Evolutionary conservation across 2,888 invertebrate genomes (phyloP).

Genomic region (Uloborus plumipes): DNA sequence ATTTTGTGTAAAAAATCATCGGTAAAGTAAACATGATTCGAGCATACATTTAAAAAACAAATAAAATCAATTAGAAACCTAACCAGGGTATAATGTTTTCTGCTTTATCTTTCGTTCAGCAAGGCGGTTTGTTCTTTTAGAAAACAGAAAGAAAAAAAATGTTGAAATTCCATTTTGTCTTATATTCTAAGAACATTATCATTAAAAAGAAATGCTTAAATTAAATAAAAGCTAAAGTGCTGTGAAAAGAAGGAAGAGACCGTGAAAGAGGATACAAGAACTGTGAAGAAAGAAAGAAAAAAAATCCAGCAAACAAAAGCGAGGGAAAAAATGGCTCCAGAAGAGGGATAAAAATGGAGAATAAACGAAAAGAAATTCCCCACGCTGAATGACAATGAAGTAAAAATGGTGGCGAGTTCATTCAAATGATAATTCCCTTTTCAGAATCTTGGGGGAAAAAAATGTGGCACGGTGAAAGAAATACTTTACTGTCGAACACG

Average conservation of each 20-base stretch:
- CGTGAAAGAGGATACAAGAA: neutral
- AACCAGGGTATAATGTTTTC: no score
- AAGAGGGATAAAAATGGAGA: constrained; percentile 19
- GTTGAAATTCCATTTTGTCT: no score
- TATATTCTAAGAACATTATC: no score
- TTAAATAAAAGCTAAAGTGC: constrained; percentile 38
- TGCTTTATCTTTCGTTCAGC: no score
- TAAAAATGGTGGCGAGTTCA: constrained; percentile 57
- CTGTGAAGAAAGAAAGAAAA: neutral
- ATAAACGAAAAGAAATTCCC: constrained; percentile 31
- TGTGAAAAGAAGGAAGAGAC: constrained; percentile 29
- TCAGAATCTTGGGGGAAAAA: constrained; percentile 9
- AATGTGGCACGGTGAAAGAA: constrained; percentile 30
- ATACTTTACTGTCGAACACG: constrained; percentile 10
- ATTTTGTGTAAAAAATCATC: no score
- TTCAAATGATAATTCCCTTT: constrained; percentile 55
- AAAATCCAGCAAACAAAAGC: constrained; percentile 48
- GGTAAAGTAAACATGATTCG: no score
- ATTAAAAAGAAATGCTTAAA: constrained; percentile 32
- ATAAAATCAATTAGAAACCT: no score
- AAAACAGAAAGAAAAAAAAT: no score
- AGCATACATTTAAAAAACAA: no score
- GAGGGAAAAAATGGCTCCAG: neutral
- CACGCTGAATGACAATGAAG: constrained; percentile 50
- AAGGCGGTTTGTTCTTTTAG: no score